Base-by-base conservation (phyloP, 2,888 invertebrate species). In the Diadromus collaris region DNA sequence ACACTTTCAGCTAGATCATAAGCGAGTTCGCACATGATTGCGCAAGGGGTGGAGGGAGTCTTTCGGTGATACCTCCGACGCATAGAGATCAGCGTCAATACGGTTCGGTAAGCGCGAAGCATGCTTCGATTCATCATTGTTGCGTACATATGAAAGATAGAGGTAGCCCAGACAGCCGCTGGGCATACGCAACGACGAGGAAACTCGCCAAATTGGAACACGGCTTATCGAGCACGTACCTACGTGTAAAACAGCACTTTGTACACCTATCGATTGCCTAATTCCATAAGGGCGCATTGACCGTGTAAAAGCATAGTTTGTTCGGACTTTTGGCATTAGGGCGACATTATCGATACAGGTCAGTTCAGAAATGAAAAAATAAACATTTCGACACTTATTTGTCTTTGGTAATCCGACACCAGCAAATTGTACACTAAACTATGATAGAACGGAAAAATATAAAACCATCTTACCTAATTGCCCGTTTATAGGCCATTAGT, bases 71-170 rank as follows among this genome's bases (percentile, higher is more conserved):
- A 27, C 46, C 58, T 56, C 7, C 6, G 19, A 51, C 29, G 46
- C 46, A 41, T 64, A 6, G 46, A 48, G 46, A 64, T 44, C 34
- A 68, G 73, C 56, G 61, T 74, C 74, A 78, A 74, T 69, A 74
- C 70, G 65, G 80, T 69, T 74, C 60, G 32, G 38, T 60, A 60
- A 74, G 27, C 69, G 60, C 34, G 38, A 64, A 65, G 34, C 65
- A 70, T 70, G 68, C 70, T 27, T 69, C 64, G 69, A 76, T 76
- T 72, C 72, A 64, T 73, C 69, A 70, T 58, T 32, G 16, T 27
- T n/a, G 19, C 54, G 64, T 21, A 46, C 38, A 51, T 34, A 48
- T 32, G 7, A 46, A 29, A n/a, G 10, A 65, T 32, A 5, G 46
- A 19, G 32, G 27, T 6, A 9, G n/a, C n/a, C 46, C 19, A 34